A percentile compares a stretch with the other conserved stretches of the same genome.
These are phyloP conservation scores for Condylostylus longicornis DNA, from an alignment of 1,140 invertebrate species.

Conservation along the genomic window DNA sequence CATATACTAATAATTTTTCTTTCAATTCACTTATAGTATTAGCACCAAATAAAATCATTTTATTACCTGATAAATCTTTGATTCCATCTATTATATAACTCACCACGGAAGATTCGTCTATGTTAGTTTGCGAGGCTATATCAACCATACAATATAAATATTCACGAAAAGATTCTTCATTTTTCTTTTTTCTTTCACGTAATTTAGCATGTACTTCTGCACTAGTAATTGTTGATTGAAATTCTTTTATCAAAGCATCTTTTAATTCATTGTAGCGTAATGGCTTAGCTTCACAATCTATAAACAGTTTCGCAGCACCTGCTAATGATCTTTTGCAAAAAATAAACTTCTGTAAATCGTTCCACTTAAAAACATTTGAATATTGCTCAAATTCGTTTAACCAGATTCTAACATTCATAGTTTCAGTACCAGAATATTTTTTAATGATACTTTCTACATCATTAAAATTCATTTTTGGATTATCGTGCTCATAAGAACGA, in stretches of 20 bases:
- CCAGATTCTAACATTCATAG: conserved; percentile 9
- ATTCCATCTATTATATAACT: conserved; percentile 30
- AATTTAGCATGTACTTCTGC: conserved; percentile 12
- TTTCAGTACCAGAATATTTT: conserved; percentile 12
- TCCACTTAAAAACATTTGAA: conserved; percentile 14
- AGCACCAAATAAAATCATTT: conserved; percentile 24
- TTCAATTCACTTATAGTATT: conserved; percentile 15
- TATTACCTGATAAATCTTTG: conserved; percentile 18
- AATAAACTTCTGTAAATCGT: conserved; percentile 7
- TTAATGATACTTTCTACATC: conserved; percentile 14
- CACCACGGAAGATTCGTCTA: conserved; percentile 19
- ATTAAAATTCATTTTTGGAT: too few relatives aligned
- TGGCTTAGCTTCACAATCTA: conserved; percentile 8
- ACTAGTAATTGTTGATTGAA: conserved; percentile 11
- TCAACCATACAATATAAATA: conserved; percentile 17
- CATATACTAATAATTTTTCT: conserved; percentile 16
- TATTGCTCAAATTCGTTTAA: conserved; percentile 15
- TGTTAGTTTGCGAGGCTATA: conserved; percentile 15
- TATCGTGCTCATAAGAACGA: too few relatives aligned
- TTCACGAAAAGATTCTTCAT: conserved; percentile 9
- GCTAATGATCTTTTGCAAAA: conserved; percentile 12
- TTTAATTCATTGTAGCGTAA: conserved; percentile 10
- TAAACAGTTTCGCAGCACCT: conserved; percentile 11
- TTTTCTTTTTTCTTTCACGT: conserved; percentile 11
- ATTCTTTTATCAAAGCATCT: conserved; percentile 12